Evolutionary conservation across 53 echinoderm and acorn worm genomes (phyloP), one percentile per base, ranked within the genome.

Genomic region (Paracentrotus lividus): DNA sequence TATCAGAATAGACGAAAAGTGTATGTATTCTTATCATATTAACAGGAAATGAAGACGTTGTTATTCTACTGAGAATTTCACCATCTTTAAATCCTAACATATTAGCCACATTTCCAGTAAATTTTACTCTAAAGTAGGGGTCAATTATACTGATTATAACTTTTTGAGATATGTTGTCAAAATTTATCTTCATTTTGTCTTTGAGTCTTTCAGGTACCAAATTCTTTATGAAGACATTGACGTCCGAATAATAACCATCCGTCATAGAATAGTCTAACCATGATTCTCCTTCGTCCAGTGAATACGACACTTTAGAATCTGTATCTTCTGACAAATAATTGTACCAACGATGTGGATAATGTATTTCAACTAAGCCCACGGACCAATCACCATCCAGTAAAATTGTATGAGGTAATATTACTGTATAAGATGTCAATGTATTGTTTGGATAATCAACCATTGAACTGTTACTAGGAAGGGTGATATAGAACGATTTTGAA

Each of bases 391-490:
- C 90, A 16, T 68, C 69, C n/a, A 90, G 90, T 4, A 69, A 4
- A 1, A 90, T 33, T 1, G 90, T 68, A 3, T 90, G 52, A 29
- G 90, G 90, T 47, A 90, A 53, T 72, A 69, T 68, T 26, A 90
- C 90, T n/a, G 65, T 75, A 32, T 84, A 93, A 59, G 86, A 27
- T 20, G 93, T 77, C 49, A 95, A 51, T 2, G 95, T 95, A 20
- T 95, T 95, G 23, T 93, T 58, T 21, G 95, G 95, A 87, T 81
- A 95, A 7, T 85, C 60, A 15, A 14, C 12, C 24, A 88, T 20
- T 24, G 88, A 93, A 29, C 95, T 95, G 60, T 95, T 95, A 56
- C 93, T 93, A 59, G 93, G 95, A 78, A 95, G 60, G 2, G 95
- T 95, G n/a, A 93, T 18, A 20, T 85, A 88, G 76, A 95, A 93